phyloP scores from a whole-genome alignment of 2,797 vertebrate species.

The Pantherophis vulpinus region DNA sequence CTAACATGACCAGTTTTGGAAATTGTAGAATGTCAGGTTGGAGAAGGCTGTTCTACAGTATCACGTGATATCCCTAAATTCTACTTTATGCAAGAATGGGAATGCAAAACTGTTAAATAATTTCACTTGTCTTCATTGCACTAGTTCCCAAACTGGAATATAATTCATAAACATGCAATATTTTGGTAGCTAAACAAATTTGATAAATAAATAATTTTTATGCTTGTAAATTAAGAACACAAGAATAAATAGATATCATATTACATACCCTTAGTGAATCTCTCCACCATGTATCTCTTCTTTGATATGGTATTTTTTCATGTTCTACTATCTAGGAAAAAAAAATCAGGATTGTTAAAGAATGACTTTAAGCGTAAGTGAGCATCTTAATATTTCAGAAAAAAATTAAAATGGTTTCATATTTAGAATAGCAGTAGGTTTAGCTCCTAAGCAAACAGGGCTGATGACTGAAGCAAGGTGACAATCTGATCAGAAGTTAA shows the following conservation, averaged over 20 bases:
- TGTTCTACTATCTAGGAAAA: constrained; percentile 27
- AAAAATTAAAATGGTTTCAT: not conserved
- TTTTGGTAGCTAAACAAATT: not conserved
- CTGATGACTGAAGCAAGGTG: not conserved
- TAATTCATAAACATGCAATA: not conserved
- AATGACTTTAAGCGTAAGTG: not conserved
- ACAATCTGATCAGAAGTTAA: not conserved
- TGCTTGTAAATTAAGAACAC: not conserved
- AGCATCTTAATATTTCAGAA: not conserved
- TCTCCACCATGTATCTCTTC: constrained; percentile 74
- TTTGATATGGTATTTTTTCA: constrained; percentile 51
- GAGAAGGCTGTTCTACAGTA: not conserved
- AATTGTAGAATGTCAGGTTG: not conserved
- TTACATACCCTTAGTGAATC: constrained; percentile 69
- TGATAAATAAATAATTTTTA: not conserved
- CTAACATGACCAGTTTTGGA: not conserved
- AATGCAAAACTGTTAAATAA: not conserved
- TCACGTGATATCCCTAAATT: not conserved
- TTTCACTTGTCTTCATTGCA: not conserved
- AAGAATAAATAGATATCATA: not conserved
- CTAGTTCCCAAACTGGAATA: not conserved
- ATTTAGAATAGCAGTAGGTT: not conserved
- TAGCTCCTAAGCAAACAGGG: not conserved
- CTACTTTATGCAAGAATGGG: not conserved
- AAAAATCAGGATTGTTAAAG: constrained; percentile 21